Evolutionary conservation across 2,888 invertebrate species (phyloP).

Genomic region (Gasteruption jaculator): DNA sequence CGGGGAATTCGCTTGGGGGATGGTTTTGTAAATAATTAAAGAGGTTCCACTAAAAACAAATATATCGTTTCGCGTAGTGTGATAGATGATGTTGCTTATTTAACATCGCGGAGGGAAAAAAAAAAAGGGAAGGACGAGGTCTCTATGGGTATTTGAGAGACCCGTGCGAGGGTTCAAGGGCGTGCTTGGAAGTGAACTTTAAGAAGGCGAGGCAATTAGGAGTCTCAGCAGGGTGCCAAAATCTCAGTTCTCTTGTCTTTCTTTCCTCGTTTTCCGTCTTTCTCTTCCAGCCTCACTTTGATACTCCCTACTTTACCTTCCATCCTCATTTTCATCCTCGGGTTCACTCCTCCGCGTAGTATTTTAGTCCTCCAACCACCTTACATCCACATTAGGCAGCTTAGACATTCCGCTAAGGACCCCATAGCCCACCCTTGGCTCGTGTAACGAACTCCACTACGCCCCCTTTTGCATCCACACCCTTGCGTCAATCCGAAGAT

Average conservation of each 20-base stretch:
- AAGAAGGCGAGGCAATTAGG: conserved; percentile 48
- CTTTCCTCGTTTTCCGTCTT: conserved; percentile 16
- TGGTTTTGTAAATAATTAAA: conserved; percentile 47
- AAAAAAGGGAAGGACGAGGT: conserved; percentile 22
- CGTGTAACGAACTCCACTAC: conserved; percentile 23
- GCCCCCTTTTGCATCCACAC: conserved; percentile 21
- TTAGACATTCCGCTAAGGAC: conserved; percentile 4
- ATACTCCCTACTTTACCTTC: conserved; percentile 16
- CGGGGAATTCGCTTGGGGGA: conserved; percentile 29
- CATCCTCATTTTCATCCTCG: conserved; percentile 8
- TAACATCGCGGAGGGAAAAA: conserved; percentile 32
- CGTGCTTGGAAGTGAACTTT: conserved; percentile 32
- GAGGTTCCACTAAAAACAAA: conserved; percentile 47
- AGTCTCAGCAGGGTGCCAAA: conserved; percentile 49
- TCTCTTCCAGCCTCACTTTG: conserved; percentile 23
- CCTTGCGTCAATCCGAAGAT: conserved; percentile 20
- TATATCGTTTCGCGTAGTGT: conserved; percentile 49
- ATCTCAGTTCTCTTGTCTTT: conserved; percentile 36
- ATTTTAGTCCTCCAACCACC: conserved; percentile 14
- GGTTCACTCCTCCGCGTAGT: conserved; percentile 9
- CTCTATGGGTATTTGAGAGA: conserved; percentile 33
- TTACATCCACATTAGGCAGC: conserved; percentile 17
- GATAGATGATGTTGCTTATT: conserved; percentile 50
- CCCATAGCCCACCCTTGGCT: conserved; percentile 18
- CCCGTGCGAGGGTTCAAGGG: conserved; percentile 45